Base-by-base conservation (phyloP, 92 coral and sea anemone species). In the Actinostola sp. region DNA sequence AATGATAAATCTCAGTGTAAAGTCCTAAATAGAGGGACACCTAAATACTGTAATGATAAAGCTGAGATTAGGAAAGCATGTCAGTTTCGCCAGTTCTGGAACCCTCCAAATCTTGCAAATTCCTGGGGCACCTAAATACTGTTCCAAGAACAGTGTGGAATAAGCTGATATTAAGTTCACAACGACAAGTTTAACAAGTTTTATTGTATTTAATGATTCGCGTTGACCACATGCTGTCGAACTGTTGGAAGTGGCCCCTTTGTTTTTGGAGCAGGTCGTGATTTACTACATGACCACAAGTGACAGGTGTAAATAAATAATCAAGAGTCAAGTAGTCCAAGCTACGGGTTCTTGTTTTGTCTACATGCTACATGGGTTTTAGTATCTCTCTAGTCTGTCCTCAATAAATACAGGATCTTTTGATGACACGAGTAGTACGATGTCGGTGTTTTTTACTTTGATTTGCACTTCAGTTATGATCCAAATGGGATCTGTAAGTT, bases 261-360 rank as follows among this genome's bases (percentile, higher is more conserved):
- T 53, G 59, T 53, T n/a, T 53, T 23, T 7, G 1, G 21, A 53
- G 59, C 59, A 53, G 59, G 59, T 53, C 59, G 12, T 53, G 14
- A 16, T 10, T 53, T 53, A 25, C 20, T 53, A 53, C 59, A 14
- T 53, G 59, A 53, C 5, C 54, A 17, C 54, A 3, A 48, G 13
- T 48, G 8, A 48, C 5, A 49, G 19, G 7, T 21, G 31, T 53
- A 5, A 53, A 53, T 53, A 53, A 53, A n/a, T 19, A 19, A 53
- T 53, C 1, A 53, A 53, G 8, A 5, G 4, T 53, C 59, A 25
- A 53, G 29, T 23, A 8, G 11, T 19, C 7, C 20, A 53, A 15
- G 19, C 20, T 53, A 53, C 20, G 26, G 27, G 59, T 53, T 25
- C 2, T 23, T 6, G 20, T 53, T n/a, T n/a, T n/a, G n/a, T n/a